Base-by-base conservation (phyloP, 2,888 invertebrate species). In the Meiosimyza platycephala region DNA sequence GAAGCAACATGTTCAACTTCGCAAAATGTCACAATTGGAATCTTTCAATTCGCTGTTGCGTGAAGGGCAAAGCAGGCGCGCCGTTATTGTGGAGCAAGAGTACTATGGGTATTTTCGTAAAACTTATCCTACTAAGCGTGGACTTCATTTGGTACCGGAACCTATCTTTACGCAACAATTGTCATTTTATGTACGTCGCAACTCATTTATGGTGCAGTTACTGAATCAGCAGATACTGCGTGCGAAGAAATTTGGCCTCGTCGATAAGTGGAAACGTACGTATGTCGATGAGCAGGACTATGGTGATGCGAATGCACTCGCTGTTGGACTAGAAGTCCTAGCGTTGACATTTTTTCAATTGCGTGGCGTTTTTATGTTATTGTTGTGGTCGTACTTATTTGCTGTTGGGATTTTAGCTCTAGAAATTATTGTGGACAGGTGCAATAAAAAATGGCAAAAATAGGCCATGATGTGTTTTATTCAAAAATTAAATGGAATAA, bases 1-100 rank as follows among this genome's bases (percentile, higher is more conserved):
- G 72, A 64, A 75, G 3, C 75, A 72, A 0, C 64, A 77, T 40
- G 64, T 47, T n/a, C 50, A 16, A 15, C 13, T 47, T 12, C 16
- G 13, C 4, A 47, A 47, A 11, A 13, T 54, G 12, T 1, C 7
- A 3, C 40, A 54, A 67, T 7, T 54, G 13, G 16, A 54, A 6
- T 15, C n/a, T n/a, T 54, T 67, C 28, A 51, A 40, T n/a, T 7
- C 0, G 9, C 52, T 76, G 33, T 63, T 71, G 47, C 13, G 13
- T 9, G 51, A 51, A 13, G 12, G 13, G 6, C 15, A 64, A 22
- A 12, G 6, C 6, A 50, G 28, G 12, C 50, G 50, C 2, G 64
- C 64, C 13, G 28, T 64, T 13, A 6, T 64, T 11, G 64, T 28
- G 15, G 28, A 15, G 18, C 51, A 51, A 4, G 64, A 64, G 18